Percentiles rank a stretch among this genome's conserved stretches.
These are phyloP conservation scores for Nyctalus aviator DNA, from an alignment of 2,797 vertebrate species.

Conservation along the genomic window DNA sequence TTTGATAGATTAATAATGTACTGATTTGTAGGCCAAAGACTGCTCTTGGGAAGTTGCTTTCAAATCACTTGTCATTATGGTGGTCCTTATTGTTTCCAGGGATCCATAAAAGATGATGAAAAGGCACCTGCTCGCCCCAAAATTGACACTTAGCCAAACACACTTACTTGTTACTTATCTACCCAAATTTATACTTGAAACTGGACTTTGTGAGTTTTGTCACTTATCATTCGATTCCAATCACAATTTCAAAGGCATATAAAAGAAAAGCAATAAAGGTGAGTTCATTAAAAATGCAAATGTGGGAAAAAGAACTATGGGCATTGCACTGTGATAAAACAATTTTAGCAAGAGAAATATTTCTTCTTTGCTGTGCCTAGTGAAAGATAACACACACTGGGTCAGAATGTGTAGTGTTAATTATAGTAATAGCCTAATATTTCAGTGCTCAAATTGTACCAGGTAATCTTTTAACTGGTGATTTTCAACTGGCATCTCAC, in stretches of 20 bases:
- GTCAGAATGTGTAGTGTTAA: neutral
- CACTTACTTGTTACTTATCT: neutral
- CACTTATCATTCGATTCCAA: neutral
- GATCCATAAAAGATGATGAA: neutral
- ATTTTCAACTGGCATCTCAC: neutral
- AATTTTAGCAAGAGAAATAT: neutral
- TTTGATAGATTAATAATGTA: neutral
- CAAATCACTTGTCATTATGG: conserved; percentile 20
- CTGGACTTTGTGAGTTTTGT: neutral
- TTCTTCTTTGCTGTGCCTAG: neutral
- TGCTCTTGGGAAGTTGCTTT: neutral
- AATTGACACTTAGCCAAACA: neutral
- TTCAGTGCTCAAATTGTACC: neutral
- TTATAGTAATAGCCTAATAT: neutral
- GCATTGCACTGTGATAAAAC: neutral
- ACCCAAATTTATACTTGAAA: neutral
- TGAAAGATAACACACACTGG: neutral
- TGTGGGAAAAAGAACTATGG: neutral
- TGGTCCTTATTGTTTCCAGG: neutral
- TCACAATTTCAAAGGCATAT: conserved; percentile 18
- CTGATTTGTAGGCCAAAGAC: neutral
- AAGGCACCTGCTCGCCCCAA: neutral
- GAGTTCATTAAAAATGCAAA: conserved; percentile 37
- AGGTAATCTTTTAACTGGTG: neutral
- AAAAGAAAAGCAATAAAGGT: neutral